Evolutionary conservation across 2,113 vertebrate genomes (phyloP), one percentile per base, ranked within the genome.

Genomic region (Alligator sinensis): DNA sequence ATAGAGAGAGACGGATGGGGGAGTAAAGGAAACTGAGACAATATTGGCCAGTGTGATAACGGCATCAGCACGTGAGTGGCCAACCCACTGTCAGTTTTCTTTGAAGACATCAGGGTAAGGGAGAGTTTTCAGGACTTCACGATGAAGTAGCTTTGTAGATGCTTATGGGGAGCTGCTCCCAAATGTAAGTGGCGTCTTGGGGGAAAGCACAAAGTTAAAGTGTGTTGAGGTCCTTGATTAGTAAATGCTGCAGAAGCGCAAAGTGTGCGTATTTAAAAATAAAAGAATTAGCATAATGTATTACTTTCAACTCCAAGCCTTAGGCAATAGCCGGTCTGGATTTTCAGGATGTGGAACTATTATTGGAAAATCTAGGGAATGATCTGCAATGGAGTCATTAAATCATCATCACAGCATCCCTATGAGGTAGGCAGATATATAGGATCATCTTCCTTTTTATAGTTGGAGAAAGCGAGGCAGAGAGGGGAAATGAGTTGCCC

Each of bases 401-500:
- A 34, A 10, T 70, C 21, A 22, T 70, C 30, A 3, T 38, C 68
- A 34, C 68, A 18, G 21, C 30, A 21, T 70, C 68, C 18, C 30
- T 4, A 19, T 34, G 30, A 22, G 68, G n/a, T 34, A 17, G 9
- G 12, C 18, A 21, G n/a, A 4, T 70, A 27, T 21, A 70, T 30
- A 66, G 27, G 27, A 66, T n/a, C n/a, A 9, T 70, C 68, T n/a
- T 68, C 30, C n/a, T 47, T 7, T 34, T 34, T 70, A 70, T 11
- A 38, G 17, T n/a, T 0, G 0, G 58, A 30, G 66, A 77, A 62
- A 80, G 34, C 16, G 63, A 27, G 24, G 25, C 70, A 22, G 4
- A 6, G 88, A 57, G 0, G 1, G 47, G 68, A 11, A 2, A 0
- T 1, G 13, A 59, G 38, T n/a, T 60, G 13, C 77, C 6, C 11